Conservation (phyloP, 1,140 invertebrate genomes). For the Bombus confusus region DNA sequence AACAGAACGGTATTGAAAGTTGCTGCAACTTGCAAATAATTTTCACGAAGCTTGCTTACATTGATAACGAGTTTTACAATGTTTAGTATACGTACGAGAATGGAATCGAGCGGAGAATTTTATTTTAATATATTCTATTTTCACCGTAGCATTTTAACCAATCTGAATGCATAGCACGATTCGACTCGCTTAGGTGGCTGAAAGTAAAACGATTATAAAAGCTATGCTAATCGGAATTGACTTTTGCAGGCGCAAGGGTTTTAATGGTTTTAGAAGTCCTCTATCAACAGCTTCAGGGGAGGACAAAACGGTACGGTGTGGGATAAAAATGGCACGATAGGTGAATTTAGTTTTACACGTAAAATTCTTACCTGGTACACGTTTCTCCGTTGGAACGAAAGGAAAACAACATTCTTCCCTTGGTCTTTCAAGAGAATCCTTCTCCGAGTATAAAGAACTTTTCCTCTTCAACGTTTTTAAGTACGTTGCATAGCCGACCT, state of each 20-base stretch:
- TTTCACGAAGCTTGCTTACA: not conserved
- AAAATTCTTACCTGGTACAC: not conserved
- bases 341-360: not conserved
- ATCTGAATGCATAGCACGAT: not conserved
- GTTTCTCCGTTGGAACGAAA: not conserved
- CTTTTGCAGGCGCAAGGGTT: not conserved
- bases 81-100: not conserved
- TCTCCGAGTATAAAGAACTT: not conserved
- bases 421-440: not conserved
- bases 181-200: not conserved
- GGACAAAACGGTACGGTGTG: no score
- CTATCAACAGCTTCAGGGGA: not conserved
- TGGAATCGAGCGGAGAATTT: not conserved
- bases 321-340: not conserved
- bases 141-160: not conserved
- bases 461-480: not conserved
- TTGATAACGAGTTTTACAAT: not conserved
- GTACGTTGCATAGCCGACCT: not conserved
- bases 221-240: not conserved
- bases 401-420: not conserved
- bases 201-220: constrained; percentile 1
- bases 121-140: not conserved
- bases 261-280: not conserved
- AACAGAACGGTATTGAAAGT: not conserved
- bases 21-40: not conserved